phyloP scores from a whole-genome alignment of 1,140 invertebrate species.

The Anoplophora glabripennis region DNA sequence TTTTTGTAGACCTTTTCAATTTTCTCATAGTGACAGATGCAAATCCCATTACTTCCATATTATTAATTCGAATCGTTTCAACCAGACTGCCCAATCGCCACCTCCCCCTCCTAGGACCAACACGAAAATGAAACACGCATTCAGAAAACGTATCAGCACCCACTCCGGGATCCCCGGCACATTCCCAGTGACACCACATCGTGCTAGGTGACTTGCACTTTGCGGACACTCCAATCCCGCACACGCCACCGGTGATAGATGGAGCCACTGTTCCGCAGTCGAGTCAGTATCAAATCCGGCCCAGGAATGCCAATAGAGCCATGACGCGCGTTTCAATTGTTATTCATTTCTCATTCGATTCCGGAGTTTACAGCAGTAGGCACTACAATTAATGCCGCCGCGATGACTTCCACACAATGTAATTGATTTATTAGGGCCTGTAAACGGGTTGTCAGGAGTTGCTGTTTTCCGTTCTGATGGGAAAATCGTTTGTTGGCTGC shows the following conservation, averaged over 20 bases:
- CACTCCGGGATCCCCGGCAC: conserved; percentile 17
- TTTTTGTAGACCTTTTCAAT: too few species aligned
- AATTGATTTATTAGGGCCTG: conserved; percentile 2
- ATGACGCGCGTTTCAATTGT: conserved; percentile 41
- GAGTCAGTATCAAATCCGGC: conserved; percentile 33
- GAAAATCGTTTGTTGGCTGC: too few species aligned
- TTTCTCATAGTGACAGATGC: too few species aligned
- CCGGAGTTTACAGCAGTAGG: conserved; percentile 6
- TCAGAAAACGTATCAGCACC: too few species aligned
- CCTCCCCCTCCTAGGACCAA: too few species aligned
- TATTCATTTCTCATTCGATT: conserved; percentile 16
- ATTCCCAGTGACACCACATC: conserved; percentile 25
- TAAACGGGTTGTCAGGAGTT: neutral
- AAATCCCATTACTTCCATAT: too few species aligned
- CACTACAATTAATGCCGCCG: neutral
- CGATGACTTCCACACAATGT: neutral
- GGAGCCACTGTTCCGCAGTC: conserved; percentile 30
- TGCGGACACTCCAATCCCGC: conserved; percentile 29
- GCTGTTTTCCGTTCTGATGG: neutral
- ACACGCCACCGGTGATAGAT: conserved; percentile 36
- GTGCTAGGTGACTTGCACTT: conserved; percentile 36
- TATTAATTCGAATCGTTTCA: too few species aligned
- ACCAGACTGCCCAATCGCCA: too few species aligned
- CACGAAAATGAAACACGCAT: too few species aligned
- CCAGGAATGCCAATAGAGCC: conserved; percentile 39